Conservation (phyloP, 2,888 invertebrate species). For the Tetragnatha montana region DNA sequence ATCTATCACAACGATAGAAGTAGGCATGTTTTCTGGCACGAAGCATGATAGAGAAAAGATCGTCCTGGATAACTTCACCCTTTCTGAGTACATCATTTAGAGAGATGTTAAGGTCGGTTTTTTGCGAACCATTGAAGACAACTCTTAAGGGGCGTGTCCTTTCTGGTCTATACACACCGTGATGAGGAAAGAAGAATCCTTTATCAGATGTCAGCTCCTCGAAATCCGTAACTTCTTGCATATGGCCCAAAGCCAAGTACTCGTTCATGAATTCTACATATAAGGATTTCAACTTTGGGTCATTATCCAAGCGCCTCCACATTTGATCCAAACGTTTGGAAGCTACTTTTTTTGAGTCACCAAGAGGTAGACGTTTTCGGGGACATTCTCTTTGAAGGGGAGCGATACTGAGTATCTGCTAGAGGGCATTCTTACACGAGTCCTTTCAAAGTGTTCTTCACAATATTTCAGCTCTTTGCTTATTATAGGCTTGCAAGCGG, state of each 20-base stretch:
- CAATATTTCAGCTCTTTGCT: not conserved
- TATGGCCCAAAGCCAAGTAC: too few species aligned
- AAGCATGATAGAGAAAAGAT: too few species aligned
- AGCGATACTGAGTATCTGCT: not conserved
- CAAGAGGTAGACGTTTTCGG: not conserved
- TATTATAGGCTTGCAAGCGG: not conserved
- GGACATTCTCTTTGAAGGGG: not conserved
- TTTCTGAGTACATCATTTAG: slow-evolving; percentile 3
- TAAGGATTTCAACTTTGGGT: not conserved
- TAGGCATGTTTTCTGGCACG: not conserved
- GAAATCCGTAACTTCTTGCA: too few species aligned
- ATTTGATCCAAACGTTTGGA: not conserved
- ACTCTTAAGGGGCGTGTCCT: not conserved
- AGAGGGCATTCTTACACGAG: not conserved
- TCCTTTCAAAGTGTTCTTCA: not conserved
- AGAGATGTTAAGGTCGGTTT: not conserved
- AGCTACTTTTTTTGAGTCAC: not conserved
- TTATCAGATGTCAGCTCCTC: too few species aligned
- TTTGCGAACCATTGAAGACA: too few species aligned
- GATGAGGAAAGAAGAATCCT: slow-evolving; percentile 5
- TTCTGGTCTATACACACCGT: not conserved
- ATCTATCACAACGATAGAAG: not conserved
- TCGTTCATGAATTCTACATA: too few species aligned
- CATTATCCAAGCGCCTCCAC: not conserved
- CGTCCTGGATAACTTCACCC: too few species aligned